These are phyloP conservation scores for Phataginus tetradactyla DNA, from an alignment of 2,797 vertebrate genomes.

Conservation along the genomic window DNA sequence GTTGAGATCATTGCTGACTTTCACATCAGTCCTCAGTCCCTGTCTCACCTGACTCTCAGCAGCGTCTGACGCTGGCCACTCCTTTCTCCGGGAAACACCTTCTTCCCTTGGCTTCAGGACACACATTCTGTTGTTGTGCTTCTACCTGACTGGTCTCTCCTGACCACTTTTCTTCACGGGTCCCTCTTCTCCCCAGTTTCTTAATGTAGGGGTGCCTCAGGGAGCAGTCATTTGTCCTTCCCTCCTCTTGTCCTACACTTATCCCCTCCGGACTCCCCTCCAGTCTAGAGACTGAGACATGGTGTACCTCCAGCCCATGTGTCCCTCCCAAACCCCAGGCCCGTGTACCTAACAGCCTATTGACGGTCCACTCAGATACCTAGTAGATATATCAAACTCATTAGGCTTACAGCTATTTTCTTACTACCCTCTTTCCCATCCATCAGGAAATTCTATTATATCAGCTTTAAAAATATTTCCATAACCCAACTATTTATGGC, in stretches of 20 bases:
- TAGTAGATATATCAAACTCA: not conserved
- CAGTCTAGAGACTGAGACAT: not conserved
- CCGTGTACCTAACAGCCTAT: not conserved
- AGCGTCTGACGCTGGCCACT: not conserved
- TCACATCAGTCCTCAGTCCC: not conserved
- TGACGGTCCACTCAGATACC: not conserved
- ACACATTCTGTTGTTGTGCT: not conserved
- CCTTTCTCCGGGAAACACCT: not conserved
- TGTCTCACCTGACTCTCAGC: not conserved
- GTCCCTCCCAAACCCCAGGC: not conserved
- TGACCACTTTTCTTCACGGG: not conserved
- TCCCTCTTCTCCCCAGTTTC: not conserved
- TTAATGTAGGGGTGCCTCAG: not conserved
- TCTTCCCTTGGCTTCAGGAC: not conserved
- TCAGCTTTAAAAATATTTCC: not conserved
- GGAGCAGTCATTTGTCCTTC: not conserved
- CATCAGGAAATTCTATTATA: not conserved
- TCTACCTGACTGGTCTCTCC: not conserved
- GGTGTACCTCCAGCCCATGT: not conserved
- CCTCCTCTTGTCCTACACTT: not conserved
- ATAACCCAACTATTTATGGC: not conserved
- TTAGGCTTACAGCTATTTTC: not conserved
- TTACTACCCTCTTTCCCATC: not conserved
- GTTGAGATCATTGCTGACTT: not conserved
- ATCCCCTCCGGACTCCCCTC: not conserved